phyloP scores from a whole-genome alignment of 2,797 vertebrate genomes.

The Pseudochirops corinnae region DNA sequence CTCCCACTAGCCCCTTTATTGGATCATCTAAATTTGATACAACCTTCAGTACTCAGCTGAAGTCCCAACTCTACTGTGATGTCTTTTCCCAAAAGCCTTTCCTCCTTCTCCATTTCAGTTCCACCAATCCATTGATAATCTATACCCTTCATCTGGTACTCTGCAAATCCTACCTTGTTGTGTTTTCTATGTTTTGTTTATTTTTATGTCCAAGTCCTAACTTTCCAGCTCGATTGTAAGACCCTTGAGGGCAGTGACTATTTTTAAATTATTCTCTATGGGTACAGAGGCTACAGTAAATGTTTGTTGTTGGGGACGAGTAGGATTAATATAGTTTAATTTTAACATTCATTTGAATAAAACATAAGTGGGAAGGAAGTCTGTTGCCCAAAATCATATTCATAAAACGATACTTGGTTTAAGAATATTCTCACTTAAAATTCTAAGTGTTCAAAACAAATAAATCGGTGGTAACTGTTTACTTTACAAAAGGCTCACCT shows the following conservation, averaged over 20 bases:
- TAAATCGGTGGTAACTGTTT: neutral
- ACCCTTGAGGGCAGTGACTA: neutral
- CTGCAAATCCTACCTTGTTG: neutral
- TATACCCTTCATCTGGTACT: neutral
- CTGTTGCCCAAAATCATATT: neutral
- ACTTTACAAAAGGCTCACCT: neutral
- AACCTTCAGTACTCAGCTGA: neutral
- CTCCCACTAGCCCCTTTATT: neutral
- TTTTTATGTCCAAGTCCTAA: neutral
- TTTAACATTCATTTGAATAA: slow-evolving; percentile 2
- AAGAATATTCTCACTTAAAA: neutral
- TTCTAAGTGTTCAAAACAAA: neutral
- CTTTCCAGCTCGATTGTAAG: neutral
- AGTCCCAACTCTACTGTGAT: neutral
- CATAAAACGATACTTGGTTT: neutral
- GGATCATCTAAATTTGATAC: neutral
- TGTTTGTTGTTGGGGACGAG: neutral
- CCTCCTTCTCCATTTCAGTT: neutral
- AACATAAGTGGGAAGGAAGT: neutral
- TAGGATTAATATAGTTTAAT: neutral
- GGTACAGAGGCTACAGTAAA: neutral
- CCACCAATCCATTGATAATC: neutral
- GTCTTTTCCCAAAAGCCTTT: neutral
- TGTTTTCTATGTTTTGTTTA: neutral
- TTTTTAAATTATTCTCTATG: neutral